Base-by-base conservation (phyloP, 1,140 invertebrate species). In the Drosophila rufa region DNA sequence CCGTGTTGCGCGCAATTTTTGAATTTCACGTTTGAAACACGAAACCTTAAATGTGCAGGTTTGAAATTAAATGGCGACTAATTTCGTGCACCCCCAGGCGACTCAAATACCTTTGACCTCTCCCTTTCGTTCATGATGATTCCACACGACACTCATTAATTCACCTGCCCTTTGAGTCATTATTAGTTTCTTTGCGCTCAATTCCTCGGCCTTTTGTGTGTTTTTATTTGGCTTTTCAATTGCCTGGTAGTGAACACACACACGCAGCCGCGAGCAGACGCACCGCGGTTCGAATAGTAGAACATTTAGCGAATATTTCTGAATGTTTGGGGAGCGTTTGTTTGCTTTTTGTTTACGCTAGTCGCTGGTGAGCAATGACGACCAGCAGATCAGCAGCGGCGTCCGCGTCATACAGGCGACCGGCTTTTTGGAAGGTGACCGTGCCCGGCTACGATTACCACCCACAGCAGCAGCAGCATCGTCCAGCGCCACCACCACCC, bases 351-450 rank as follows among this genome's bases (percentile, higher is more conserved):
- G 85, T 89, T 89, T 89, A 89, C 81, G 75, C 80, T 89, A 83
- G 85, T 90, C 85, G 75, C 62, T 85, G 79, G 70, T 71, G 79
- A 89, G 85, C 86, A 84, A 89, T 89, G 84, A 89, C 84, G 84
- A 89, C 84, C 81, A 81, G 75, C 85, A 85, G 82, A 90, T 85
- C 85, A 58, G 47, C 59, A 38, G 45, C 51, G 42, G 15, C 40
- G 19, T 45, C 36, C 43, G 67, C 73, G 70, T 80, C 94, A 93
- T 95, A 94, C 85, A 94, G 94, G 84, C 93, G 95, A 79, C 95
- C 95, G 62, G 93, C 95, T 46, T 95, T 95, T 91, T 95, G 95
- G 95, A 94, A 94, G 66, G 92, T 94, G 62, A 94, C 94, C 12
- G 92, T 94, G 60, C 94, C 94, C 12, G 93, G 94, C 71, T 94